Percentiles rank a stretch among this genome's conserved stretches.
Conservation (phyloP, 2,113 vertebrate genomes). For the Rhinoptilus africanus region DNA sequence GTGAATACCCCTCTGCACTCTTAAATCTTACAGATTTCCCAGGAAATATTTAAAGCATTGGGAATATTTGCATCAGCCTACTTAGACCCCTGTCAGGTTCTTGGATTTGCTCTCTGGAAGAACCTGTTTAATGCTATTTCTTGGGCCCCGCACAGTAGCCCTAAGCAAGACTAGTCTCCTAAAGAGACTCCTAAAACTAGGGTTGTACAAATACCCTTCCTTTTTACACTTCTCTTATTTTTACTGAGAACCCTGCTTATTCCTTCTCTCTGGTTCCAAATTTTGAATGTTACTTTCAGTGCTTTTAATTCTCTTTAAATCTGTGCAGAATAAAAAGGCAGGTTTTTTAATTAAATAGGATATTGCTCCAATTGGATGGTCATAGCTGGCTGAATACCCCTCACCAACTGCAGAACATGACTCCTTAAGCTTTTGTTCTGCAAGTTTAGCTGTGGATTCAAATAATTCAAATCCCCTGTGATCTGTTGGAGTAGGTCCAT, state of each 20-base stretch:
- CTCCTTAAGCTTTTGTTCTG: not conserved
- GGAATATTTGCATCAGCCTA: not conserved
- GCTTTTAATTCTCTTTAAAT: not conserved
- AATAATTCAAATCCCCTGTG: not conserved
- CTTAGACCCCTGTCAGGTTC: not conserved
- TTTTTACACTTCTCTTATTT: not conserved
- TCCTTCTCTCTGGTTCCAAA: not conserved
- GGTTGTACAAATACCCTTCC: not conserved
- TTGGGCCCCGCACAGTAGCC: not conserved
- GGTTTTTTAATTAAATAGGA: not conserved
- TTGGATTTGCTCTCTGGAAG: not conserved
- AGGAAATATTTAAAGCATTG: not conserved
- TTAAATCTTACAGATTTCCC: not conserved
- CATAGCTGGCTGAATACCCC: not conserved
- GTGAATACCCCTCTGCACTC: not conserved
- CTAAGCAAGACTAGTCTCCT: not conserved
- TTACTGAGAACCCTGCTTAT: not conserved
- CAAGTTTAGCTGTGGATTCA: not conserved
- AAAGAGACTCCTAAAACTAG: not conserved
- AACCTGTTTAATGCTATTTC: not conserved
- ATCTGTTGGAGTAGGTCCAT: not conserved
- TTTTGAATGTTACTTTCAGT: not conserved
- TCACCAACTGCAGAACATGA: not conserved
- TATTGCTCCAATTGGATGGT: not conserved
- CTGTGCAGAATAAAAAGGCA: not conserved